phyloP scores from a whole-genome alignment of 1,140 invertebrate species.

The Heterodera carotae region DNA sequence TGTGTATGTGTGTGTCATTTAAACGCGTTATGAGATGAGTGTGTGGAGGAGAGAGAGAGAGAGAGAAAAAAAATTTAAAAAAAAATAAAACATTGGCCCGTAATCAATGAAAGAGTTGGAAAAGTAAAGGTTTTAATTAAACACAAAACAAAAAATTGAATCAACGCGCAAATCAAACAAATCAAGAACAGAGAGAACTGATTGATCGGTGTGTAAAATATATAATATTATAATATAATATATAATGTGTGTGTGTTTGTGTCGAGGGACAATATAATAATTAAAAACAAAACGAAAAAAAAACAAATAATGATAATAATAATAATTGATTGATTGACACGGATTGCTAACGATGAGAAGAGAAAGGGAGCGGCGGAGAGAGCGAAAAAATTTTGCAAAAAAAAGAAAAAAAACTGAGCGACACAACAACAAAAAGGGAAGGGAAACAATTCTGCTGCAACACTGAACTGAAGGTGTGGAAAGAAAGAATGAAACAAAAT shows the following conservation, averaged over 20 bases:
- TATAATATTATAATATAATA: background rate
- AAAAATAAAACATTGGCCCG: background rate
- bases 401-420: conserved; percentile 21
- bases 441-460: no score
- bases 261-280: background rate
- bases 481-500: conserved; percentile 19
- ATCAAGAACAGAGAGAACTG: no score
- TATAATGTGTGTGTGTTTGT: background rate
- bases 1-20: background rate
- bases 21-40: no score
- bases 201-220: no score
- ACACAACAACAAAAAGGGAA: background rate
- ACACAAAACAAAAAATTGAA: background rate
- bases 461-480: no score
- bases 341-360: background rate
- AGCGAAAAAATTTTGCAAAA: conserved; percentile 21
- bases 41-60: background rate
- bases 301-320: background rate
- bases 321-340: background rate
- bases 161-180: no score
- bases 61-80: background rate
- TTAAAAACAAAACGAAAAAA: background rate
- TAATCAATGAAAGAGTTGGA: conserved; percentile 2
- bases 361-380: background rate
- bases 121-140: background rate